Evolutionary conservation across 1,140 invertebrate species (phyloP), one percentile per base, ranked within the genome.

Genomic region (Drosophila subpulchrella): DNA sequence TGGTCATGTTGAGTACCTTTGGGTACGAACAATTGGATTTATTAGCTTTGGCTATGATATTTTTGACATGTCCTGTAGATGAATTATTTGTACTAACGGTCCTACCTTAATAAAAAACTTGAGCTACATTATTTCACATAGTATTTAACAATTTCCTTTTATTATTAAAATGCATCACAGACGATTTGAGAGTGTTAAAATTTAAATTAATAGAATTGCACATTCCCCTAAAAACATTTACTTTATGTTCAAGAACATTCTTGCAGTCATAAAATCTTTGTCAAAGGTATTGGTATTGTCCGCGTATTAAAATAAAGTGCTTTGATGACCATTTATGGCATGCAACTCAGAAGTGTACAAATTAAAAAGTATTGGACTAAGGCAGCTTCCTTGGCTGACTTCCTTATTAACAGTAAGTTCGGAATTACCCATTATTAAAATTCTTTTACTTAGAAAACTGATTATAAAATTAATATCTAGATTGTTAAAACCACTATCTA

Each of bases 241-340:
- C 24, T 48, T 13, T 48, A 48, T n/a, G 24, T 15, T 50, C 47
- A n/a, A 50, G 39, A 42, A 50, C n/a, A 50, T 27, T 50, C 7
- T 30, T 50, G 47, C 47, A 13, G 47, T n/a, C 47, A 6, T 27
- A 27, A 50, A 50, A 13, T 30, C 46, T 48, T 30, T 48, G 24
- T 48, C 46, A 27, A 27, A 48, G n/a, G 20, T 27, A 6, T 30
- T 24, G 20, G 27, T 30, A 48, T 30, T 24, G 24, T 50, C 24
- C 13, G 24, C 47, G 24, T 48, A 48, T 48, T 32, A 24, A 50
- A 50, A 39, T 13, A 39, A 39, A 6, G 38, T 39, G 38, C 12
- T 39, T 39, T 39, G 38, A 39, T 39, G 38, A 13, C 13, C 38
- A n/a, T 4, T 39, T n/a, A 39, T 39, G 38, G 13, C 13, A 39